Evolutionary conservation across 2,797 vertebrate species (phyloP).

Genomic region (Melanotaenia pygmaea): DNA sequence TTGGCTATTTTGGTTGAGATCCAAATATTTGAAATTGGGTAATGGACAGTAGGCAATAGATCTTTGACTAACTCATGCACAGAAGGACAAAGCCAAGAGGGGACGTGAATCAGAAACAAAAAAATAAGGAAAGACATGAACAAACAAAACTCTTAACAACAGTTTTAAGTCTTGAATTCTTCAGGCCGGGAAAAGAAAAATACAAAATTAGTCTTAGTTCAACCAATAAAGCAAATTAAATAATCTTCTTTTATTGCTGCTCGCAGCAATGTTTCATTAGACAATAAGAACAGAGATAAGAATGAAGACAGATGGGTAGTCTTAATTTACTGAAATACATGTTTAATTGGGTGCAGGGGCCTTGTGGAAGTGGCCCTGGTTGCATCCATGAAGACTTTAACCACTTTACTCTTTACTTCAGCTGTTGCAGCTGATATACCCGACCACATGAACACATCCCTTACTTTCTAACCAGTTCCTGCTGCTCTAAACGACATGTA

Average conservation of each 20-base stretch:
- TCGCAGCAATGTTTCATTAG: conserved; percentile 91
- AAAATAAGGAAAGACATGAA: conserved; percentile 66
- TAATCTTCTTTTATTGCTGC: conserved; percentile 90
- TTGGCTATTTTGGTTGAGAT: conserved; percentile 45
- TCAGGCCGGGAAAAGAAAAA: conserved; percentile 67
- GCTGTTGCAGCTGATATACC: conserved; percentile 3
- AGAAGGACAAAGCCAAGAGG: conserved; percentile 58
- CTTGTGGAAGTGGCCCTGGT: conserved; percentile 36
- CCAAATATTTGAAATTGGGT: conserved; percentile 32
- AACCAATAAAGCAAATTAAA: conserved; percentile 87
- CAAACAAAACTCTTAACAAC: conserved; percentile 62
- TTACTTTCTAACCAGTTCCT: conserved; percentile 29
- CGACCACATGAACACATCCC: conserved; percentile 18
- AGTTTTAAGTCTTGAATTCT: conserved; percentile 68
- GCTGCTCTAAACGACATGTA: conserved; percentile 22
- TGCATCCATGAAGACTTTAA: conserved; percentile 50
- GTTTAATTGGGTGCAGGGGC: conserved; percentile 54
- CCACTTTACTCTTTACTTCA: conserved; percentile 40
- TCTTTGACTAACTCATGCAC: conserved; percentile 34
- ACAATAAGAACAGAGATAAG: conserved; percentile 86
- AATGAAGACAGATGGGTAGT: conserved; percentile 75
- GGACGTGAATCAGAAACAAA: conserved; percentile 35
- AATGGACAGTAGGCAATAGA: conserved; percentile 11
- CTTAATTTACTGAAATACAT: conserved; percentile 86
- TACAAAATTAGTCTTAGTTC: conserved; percentile 74